Evolutionary conservation across 2,888 invertebrate genomes (phyloP).

Genomic region (Amphipyra berbera): DNA sequence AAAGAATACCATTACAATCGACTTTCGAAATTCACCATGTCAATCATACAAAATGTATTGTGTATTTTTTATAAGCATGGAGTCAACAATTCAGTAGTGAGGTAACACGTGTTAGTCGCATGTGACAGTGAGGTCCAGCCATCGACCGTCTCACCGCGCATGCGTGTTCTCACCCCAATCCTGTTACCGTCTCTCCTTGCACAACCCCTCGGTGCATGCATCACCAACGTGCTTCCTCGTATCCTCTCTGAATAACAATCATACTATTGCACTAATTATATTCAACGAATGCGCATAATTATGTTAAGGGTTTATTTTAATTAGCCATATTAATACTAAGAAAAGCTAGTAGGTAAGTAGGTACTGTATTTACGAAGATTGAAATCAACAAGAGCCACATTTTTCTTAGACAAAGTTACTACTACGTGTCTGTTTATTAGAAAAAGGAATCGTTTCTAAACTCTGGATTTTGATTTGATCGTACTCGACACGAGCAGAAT

Average conservation of each 20-base stretch:
- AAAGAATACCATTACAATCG: not conserved
- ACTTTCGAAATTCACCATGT: not conserved
- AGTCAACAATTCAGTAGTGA: constrained; percentile 45
- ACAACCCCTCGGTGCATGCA: constrained; percentile 73
- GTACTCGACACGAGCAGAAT: not conserved
- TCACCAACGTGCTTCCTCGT: constrained; percentile 49
- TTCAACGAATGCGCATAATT: constrained; percentile 33
- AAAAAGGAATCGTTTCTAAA: not conserved
- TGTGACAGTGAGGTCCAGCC: constrained; percentile 70
- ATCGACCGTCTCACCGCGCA: constrained; percentile 83
- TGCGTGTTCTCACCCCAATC: constrained; percentile 76
- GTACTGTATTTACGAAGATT: too few species aligned
- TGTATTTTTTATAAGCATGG: constrained; percentile 11
- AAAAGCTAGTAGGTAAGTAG: too few species aligned
- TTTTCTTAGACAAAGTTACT: not conserved
- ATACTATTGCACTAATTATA: constrained; percentile 35
- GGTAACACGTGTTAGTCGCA: constrained; percentile 81
- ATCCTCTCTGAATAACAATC: constrained; percentile 47
- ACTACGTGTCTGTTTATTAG: not conserved
- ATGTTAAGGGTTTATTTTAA: too few species aligned
- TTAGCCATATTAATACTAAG: not conserved
- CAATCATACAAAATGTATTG: not conserved
- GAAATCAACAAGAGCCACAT: not conserved
- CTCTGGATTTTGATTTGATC: not conserved
- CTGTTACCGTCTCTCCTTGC: constrained; percentile 64